Base-by-base conservation (phyloP, 2,888 invertebrate genomes). In the Microplitis deprimator region DNA sequence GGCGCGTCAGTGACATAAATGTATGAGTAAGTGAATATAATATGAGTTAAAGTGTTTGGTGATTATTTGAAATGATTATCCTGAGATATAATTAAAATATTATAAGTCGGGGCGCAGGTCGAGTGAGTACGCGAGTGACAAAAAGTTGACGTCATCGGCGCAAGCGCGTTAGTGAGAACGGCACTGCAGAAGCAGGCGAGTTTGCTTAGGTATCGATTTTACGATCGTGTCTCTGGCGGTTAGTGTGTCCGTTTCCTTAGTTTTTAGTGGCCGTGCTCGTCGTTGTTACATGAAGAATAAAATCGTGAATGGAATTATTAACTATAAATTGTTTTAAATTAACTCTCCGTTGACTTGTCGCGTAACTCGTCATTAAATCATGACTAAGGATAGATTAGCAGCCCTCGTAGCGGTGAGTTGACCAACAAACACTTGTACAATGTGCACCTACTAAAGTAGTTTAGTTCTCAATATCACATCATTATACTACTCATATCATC, bases 381-480 rank as follows among this genome's bases (percentile, higher is more conserved):
- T 97, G 97, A 97, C 97, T 92, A 97, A 97, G 94, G 97, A 97
- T 94, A 96, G 97, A 95, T 95, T 97, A 94, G 96, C 96, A 93
- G 97, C 97, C 91, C 94, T 97, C 89, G 96, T 96, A 93, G 97
- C 97, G 94, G 96, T 96, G 92, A 94, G 95, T 88, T 83, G 20
- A 77, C 79, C 80, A 77, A 80, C 73, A 76, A 68, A 75, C 62
- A 75, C 40, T 40, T 73, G 62, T 62, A 61, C 60, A 68, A 29
- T 41, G 60, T 70, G 59, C 60, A 50, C 70, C 50, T 50, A 50
- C 13, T 50, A 8, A 29, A 50, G 50, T 50, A 50, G 50, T 65
- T 62, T n/a, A 62, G 20, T 62, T 17, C 7, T 65, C 20, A 29
- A 65, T 38, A 65, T 65, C 20, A 20, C 65, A 29, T 65, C 65